Evolutionary conservation across 2,113 vertebrate species (phyloP), one percentile per base, ranked within the genome.

Genomic region (Rhodinocichla rosea): DNA sequence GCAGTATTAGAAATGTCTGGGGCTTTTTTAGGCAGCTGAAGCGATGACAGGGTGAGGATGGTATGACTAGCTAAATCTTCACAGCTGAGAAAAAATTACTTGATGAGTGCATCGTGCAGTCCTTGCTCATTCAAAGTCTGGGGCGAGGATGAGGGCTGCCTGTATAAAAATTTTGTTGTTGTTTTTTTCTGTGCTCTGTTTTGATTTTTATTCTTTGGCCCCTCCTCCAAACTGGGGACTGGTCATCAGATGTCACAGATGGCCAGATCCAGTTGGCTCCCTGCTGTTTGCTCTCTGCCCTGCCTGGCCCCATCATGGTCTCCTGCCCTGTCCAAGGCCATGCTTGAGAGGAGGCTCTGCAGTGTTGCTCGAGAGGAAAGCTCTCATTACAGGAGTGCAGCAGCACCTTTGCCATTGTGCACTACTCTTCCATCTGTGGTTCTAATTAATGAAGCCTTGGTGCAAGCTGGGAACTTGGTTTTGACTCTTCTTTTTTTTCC

Each of bases 241-340:
- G 0, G 6, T 37, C 32, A n/a, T 56, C n/a, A 22, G 42, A 7
- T 10, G 4, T 47, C 2, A 1, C 40, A 32, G 55, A 3, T 17
- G 47, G 52, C 30, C 57, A 23, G 32, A 13, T 63, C 17, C 39
- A 28, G 22, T 9, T 77, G 40, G 8, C 16, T 55, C 39, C 22
- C 19, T 21, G 52, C 57, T 28, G 7, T 87, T 45, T n/a, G 57
- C 62, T 83, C 3, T 3, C 33, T 47, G 44, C 44, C 28, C 39
- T 52, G 10, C 26, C 37, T 19, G 39, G 40, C 55, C 52, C n/a
- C 11, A 0, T 44, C 2, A 0, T 0, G 0, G 15, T 40, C 45
- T 50, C 50, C 59, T 62, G 71, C 42, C 37, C 42, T 52, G 71
- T 63, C 67, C 40, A 11, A 24, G 37, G 60, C 18, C 0, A 0